phyloP scores from a whole-genome alignment of 2,797 vertebrate species.

The Falco columbarius region DNA sequence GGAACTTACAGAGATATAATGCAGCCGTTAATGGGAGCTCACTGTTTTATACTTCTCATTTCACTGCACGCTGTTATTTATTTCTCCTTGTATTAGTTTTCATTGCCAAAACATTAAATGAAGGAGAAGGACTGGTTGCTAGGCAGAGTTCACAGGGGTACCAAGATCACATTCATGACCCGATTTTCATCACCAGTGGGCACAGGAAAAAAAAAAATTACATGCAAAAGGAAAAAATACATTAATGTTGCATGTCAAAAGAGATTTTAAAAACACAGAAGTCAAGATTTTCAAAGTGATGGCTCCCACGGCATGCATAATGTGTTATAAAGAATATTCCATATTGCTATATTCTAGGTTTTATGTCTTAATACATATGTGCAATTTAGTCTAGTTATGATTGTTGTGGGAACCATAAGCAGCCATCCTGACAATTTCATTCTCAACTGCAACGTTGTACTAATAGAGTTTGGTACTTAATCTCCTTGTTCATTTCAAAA shows the following conservation, averaged over 20 bases:
- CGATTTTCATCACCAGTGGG: conserved; percentile 4
- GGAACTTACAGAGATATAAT: not conserved
- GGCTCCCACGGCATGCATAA: conserved; percentile 20
- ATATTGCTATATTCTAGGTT: not conserved
- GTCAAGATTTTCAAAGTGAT: conserved; percentile 11
- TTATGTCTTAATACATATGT: not conserved
- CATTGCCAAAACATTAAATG: not conserved
- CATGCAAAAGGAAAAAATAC: not conserved
- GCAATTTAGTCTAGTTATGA: conserved; percentile 13
- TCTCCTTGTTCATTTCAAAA: not conserved
- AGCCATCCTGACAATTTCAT: conserved; percentile 12
- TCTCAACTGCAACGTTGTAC: not conserved
- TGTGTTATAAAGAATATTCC: not conserved
- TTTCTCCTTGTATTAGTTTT: not conserved
- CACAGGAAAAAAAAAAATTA: not conserved
- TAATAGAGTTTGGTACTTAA: not conserved
- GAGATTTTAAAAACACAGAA: conserved; percentile 12
- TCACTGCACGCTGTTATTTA: not conserved
- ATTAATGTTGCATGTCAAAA: not conserved
- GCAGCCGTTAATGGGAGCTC: not conserved
- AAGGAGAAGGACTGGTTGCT: not conserved
- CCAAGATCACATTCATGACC: not conserved
- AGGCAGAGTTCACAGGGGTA: not conserved
- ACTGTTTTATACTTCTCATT: not conserved
- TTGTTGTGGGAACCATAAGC: not conserved